These are phyloP conservation scores for Amia ocellicauda DNA, from an alignment of 2,113 vertebrate species.

Conservation along the genomic window DNA sequence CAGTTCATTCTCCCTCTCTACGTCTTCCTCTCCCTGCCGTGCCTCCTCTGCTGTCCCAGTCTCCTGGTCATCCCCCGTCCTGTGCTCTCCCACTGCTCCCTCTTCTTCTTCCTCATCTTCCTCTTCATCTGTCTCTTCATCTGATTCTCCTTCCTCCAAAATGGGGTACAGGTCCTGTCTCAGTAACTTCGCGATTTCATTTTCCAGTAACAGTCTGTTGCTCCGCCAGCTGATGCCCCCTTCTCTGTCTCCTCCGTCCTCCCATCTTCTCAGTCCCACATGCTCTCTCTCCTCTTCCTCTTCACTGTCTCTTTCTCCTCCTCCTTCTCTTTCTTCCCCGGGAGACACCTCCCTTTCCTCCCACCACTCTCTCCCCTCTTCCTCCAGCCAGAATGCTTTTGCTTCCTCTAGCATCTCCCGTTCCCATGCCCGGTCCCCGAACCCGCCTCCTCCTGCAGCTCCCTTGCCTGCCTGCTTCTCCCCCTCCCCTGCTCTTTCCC, in stretches of 20 bases:
- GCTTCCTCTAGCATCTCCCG: background rate
- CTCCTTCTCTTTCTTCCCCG: background rate
- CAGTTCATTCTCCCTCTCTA: too few species aligned
- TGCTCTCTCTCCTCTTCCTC: background rate
- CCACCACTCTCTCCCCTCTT: background rate
- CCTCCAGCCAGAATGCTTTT: background rate
- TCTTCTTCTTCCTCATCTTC: background rate
- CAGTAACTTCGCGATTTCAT: background rate
- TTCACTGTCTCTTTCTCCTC: background rate
- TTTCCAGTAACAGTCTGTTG: too few species aligned
- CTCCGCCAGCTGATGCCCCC: background rate
- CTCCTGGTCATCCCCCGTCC: background rate
- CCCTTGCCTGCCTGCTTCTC: background rate
- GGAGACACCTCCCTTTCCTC: background rate
- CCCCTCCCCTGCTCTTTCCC: background rate
- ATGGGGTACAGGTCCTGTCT: background rate
- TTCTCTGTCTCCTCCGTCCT: background rate
- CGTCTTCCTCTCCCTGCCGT: background rate
- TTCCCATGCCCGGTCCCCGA: too few species aligned
- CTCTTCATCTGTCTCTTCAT: background rate
- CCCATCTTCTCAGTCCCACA: background rate
- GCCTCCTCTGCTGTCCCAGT: background rate
- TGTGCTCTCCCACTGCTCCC: background rate
- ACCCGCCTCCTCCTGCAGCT: too few species aligned
- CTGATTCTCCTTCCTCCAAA: background rate